phyloP scores from a whole-genome alignment of 2,113 vertebrate genomes.

The Taxidea taxus region DNA sequence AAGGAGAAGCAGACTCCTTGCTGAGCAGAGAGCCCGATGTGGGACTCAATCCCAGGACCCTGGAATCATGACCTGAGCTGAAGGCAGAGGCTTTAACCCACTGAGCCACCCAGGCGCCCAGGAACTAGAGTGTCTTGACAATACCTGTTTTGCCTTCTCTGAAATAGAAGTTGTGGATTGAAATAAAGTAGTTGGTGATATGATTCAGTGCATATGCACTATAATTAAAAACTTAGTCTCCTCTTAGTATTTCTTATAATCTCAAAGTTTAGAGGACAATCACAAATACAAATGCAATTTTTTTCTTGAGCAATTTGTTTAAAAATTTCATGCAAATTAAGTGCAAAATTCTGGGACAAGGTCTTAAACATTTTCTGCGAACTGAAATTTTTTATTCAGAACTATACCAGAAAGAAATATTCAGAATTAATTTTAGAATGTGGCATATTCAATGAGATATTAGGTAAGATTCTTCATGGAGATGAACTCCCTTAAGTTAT shows the following conservation, averaged over 20 bases:
- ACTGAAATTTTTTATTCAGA: background rate
- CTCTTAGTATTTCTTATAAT: conserved; percentile 5
- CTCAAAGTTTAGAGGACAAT: background rate
- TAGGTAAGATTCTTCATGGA: background rate
- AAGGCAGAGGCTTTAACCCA: too few relatives aligned
- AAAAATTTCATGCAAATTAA: background rate
- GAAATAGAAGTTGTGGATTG: conserved; percentile 24
- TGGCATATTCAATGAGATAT: background rate
- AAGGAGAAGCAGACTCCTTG: too few relatives aligned
- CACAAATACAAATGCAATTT: background rate
- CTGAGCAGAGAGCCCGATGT: too few relatives aligned
- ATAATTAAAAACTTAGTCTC: background rate
- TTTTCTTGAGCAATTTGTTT: background rate
- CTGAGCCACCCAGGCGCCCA: too few relatives aligned
- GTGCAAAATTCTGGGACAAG: background rate
- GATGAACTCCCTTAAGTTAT: background rate
- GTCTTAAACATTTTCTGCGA: background rate
- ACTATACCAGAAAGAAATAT: background rate
- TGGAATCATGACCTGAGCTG: too few relatives aligned
- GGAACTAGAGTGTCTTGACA: conserved; percentile 4
- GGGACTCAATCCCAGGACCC: too few relatives aligned
- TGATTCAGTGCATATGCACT: background rate
- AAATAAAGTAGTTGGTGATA: conserved; percentile 22
- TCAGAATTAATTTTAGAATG: background rate
- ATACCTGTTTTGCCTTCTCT: background rate